Conservation (phyloP, 2,113 vertebrate species). For the Xyrauchen texanus region DNA sequence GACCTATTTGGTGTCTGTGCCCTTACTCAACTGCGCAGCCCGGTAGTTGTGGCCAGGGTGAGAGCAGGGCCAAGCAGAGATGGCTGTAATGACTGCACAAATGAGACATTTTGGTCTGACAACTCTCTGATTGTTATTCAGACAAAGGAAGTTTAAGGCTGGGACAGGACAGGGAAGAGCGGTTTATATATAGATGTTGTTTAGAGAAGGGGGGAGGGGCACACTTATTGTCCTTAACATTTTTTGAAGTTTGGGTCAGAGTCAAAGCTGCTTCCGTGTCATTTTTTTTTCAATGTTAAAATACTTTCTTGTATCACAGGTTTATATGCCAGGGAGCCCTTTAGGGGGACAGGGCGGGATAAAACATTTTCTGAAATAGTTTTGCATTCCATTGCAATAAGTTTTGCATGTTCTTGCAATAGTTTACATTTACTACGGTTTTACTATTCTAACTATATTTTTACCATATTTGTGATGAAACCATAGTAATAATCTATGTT, state of each 20-base stretch:
- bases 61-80: conserved; percentile 26
- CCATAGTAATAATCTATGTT: too few species aligned
- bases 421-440: too few species aligned
- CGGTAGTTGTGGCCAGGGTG: conserved; percentile 64
- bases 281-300: too few species aligned
- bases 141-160: conserved; percentile 60
- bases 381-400: too few species aligned
- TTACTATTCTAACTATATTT: too few species aligned
- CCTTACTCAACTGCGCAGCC: conserved; percentile 48
- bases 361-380: too few species aligned
- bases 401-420: too few species aligned
- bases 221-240: neutral
- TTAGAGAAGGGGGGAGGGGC: conserved; percentile 44
- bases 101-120: conserved; percentile 31
- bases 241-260: neutral
- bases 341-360: too few species aligned
- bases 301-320: too few species aligned
- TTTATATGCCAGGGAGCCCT: too few species aligned
- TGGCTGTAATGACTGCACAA: conserved; percentile 45
- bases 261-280: too few species aligned
- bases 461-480: too few species aligned
- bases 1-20: conserved; percentile 60
- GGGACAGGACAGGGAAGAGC: conserved; percentile 47
- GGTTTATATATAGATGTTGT: conserved; percentile 36
- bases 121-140: conserved; percentile 56